A percentile compares a stretch with the other conserved stretches of the same genome.
phyloP scores from a whole-genome alignment of 2,888 invertebrate genomes.

The Hyposoter didymator region DNA sequence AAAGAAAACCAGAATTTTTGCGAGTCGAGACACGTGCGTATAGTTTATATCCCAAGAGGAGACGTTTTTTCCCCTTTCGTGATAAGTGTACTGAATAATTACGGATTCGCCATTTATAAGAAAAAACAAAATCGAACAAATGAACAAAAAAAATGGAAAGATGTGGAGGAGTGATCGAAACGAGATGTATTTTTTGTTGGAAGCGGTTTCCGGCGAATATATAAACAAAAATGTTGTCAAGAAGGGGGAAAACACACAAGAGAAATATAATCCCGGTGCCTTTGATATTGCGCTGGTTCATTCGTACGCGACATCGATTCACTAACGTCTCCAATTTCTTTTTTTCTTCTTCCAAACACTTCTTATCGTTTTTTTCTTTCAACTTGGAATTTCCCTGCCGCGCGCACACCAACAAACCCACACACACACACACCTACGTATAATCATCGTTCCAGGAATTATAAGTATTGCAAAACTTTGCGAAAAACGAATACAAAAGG shows the following conservation, averaged over 20 bases:
- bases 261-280: conserved; percentile 76
- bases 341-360: not conserved
- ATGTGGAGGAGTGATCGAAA: conserved; percentile 52
- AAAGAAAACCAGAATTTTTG: conserved; percentile 63
- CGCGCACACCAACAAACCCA: not conserved
- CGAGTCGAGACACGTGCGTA: conserved; percentile 66
- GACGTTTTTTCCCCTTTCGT: conserved; percentile 68
- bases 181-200: conserved; percentile 59
- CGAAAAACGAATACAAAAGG: conserved; percentile 61
- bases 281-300: conserved; percentile 76
- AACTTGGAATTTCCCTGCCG: not conserved
- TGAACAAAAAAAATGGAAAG: conserved; percentile 26
- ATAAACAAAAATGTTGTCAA: conserved; percentile 60
- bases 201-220: conserved; percentile 30
- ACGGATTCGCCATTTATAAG: conserved; percentile 72
- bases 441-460: conserved; percentile 44
- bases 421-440: conserved; percentile 4
- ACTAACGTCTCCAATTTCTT: conserved; percentile 53
- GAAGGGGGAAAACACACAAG: conserved; percentile 65
- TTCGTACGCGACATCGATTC: conserved; percentile 68
- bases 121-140: conserved; percentile 39
- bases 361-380: not conserved
- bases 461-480: conserved; percentile 42
- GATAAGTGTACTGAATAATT: conserved; percentile 29
- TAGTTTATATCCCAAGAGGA: conserved; percentile 68